A percentile compares a stretch with the other conserved stretches of the same genome.
Evolutionary conservation across 2,797 vertebrate species (phyloP).

Genomic region (Ibycter americanus): DNA sequence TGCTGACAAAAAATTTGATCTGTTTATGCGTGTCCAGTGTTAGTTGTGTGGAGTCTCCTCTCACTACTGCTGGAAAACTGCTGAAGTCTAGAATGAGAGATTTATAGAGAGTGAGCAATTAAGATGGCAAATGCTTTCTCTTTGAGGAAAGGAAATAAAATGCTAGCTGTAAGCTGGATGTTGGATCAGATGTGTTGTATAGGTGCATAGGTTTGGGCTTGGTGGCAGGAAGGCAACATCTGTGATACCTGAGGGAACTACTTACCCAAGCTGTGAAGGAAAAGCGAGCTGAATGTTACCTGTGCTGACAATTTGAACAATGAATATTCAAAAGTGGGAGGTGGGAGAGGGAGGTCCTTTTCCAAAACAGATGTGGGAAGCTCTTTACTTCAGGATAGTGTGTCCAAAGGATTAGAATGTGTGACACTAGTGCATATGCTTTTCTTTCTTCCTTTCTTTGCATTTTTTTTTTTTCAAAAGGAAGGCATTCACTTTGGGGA

Average conservation of each 20-base stretch:
- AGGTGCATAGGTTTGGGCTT: neutral
- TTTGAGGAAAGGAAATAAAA: neutral
- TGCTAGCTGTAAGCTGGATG: neutral
- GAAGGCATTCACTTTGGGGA: neutral
- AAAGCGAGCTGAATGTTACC: neutral
- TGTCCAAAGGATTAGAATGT: neutral
- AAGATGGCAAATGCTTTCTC: neutral
- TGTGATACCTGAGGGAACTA: neutral
- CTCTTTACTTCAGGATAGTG: neutral
- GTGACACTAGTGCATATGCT: no score
- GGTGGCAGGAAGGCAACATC: neutral
- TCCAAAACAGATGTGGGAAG: neutral
- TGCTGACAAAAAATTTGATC: neutral
- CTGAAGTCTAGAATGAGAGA: neutral
- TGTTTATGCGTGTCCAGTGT: neutral
- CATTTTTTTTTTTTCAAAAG: neutral
- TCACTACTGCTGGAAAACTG: constrained; percentile 26
- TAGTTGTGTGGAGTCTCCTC: neutral
- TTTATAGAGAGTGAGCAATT: neutral
- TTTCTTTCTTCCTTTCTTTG: neutral
- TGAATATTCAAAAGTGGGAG: neutral
- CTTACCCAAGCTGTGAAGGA: neutral
- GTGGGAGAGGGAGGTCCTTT: neutral
- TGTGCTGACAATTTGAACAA: neutral
- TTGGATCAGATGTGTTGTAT: neutral